Base-by-base conservation (phyloP, 2,113 vertebrate genomes). In the Pseudolaguvia tuberculata region DNA sequence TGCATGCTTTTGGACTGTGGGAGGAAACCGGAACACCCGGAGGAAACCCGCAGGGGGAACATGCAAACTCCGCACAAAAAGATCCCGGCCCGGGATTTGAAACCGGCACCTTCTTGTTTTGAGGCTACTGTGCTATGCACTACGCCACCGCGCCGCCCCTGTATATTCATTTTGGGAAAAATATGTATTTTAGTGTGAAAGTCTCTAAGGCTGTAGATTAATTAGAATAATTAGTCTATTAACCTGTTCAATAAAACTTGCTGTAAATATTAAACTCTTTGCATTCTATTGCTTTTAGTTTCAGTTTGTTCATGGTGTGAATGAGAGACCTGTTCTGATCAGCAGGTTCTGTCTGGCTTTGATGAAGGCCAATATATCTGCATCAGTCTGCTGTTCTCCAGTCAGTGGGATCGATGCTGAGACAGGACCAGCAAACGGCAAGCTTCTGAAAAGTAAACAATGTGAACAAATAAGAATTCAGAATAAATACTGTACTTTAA, bases 281-380 rank as follows among this genome's bases (percentile, higher is more conserved):
- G 14, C 20, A 21, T 48, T 42, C 5, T 42, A 6, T 42, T 1
- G 39, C 39, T 5, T 61, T 59, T 20, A 35, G 11, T 21, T 73
- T 4, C 18, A 4, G 14, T 65, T 17, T 27, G 59, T 52, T 58
- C 17, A 23, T 42, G 61, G 29, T 66, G n/a, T 76, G 29, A 51
- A 57, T 47, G 53, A 39, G 4, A 70, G 86, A 97, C 96, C 92
- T 87, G 89, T 90, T 82, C 88, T 93, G 78, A 87, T 91, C 47
- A 96, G 87, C 57, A 98, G 85, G 67, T 63, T 93, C 80, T 95
- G 89, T 73, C 95, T 91, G 76, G 96, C 96, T 83, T 87, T 93
- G 81, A 96, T 82, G 85, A 99, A 99, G 48, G 94, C 96, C 85
- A 94, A 79, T 79, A 97, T 96, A 83, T 97, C 93, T 2, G 91